A percentile compares a stretch with the other conserved stretches of the same genome.
These are phyloP conservation scores for Eunapius fragilis DNA, from an alignment of 37 sponge, comb jelly and placozoan species.

Conservation along the genomic window DNA sequence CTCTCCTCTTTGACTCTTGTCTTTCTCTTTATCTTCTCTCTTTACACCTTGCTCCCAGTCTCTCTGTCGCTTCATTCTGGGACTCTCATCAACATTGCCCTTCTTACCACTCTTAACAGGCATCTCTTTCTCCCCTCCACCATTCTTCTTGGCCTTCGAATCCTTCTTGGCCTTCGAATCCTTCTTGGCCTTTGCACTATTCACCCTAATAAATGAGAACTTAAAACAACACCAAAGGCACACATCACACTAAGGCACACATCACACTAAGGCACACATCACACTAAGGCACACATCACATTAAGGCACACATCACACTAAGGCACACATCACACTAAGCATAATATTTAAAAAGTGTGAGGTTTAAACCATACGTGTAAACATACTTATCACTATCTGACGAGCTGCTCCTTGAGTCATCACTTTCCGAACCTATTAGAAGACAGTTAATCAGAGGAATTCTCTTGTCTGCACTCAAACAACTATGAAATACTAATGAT, in stretches of 20 bases:
- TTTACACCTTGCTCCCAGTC: background rate
- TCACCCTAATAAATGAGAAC: too few species aligned
- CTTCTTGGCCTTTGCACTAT: background rate
- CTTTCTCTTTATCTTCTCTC: too few species aligned
- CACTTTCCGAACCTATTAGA: background rate
- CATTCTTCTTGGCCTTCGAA: background rate
- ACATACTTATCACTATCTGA: background rate
- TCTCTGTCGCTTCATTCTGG: background rate
- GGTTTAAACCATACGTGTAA: too few species aligned
- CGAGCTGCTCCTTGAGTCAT: background rate
- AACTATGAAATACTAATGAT: background rate
- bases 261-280: too few species aligned
- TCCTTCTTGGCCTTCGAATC: background rate
- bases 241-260: too few species aligned
- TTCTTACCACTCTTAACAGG: background rate
- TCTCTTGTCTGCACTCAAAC: too few species aligned
- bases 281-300: too few species aligned
- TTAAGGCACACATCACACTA: too few species aligned
- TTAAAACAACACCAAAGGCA: too few species aligned
- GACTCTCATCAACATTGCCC: background rate
- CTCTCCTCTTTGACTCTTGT: too few species aligned
- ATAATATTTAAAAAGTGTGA: too few species aligned
- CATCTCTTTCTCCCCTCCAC: background rate
- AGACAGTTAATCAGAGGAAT: background rate
- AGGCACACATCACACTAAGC: too few species aligned